Base-by-base conservation (phyloP, 2,888 invertebrate genomes). In the Neoscelio sp. region DNA sequence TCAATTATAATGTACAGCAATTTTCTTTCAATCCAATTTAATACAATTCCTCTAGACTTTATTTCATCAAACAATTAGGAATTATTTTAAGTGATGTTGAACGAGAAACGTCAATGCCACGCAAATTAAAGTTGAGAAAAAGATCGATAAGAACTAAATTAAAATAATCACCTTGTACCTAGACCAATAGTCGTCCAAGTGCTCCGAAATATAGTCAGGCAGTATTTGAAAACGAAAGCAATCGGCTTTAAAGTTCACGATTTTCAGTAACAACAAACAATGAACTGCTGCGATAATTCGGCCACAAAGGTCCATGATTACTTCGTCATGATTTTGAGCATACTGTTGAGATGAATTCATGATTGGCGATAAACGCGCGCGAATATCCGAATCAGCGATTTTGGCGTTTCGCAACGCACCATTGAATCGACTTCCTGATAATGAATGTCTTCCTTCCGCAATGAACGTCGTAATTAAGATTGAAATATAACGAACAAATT, bases 161-260 rank as follows among this genome's bases (percentile, higher is more conserved):
- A 62, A 58, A 64, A 26, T 56, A 30, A 30, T 80, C 52, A 89
- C 90, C 88, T 90, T 90, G 76, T 87, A 90, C 18, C 64, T 23
- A 23, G 83, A 70, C 90, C 90, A 90, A 67, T 87, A 89, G 12
- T 89, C 87, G 50, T 88, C 82, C 35, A 90, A 68, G 7, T 82
- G 80, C 10, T 78, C 67, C 0, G 89, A 85, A 67, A 87, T 56
- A 54, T 83, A 75, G 8, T 81, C 30, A 0, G 87, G 85, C 2
- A 88, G 80, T 7, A 6, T 20, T 12, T 62, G 54, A 20, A 54
- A 64, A 8, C 17, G 1, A 7, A 15, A 50, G 12, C 67, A 54
- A 23, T 44, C 5, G 15, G 17, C 18, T 33, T 42, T 20, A 10
- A 44, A n/a, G n/a, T 65, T 26, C 3, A 3, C 6, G 2, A 52